A percentile compares a stretch with the other conserved stretches of the same genome.
These are phyloP conservation scores for Craniophora ligustri DNA, from an alignment of 2,888 invertebrate genomes.

Conservation along the genomic window DNA sequence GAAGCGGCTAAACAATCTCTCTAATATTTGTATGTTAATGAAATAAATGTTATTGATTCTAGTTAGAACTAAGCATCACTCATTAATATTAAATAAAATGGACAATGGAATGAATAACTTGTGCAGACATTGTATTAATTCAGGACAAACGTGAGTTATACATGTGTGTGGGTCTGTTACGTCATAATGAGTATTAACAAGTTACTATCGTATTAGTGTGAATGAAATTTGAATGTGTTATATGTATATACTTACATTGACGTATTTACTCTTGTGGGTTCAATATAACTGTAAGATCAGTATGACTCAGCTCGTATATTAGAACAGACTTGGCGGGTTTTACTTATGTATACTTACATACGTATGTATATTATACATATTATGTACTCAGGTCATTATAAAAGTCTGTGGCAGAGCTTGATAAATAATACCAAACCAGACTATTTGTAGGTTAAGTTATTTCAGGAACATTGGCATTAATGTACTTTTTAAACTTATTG, in stretches of 20 bases:
- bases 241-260: slow-evolving; percentile 16
- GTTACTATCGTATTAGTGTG: slow-evolving; percentile 20
- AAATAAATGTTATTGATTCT: too few relatives aligned
- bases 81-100: not conserved
- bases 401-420: too few relatives aligned
- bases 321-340: slow-evolving; percentile 7
- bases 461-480: too few relatives aligned
- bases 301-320: slow-evolving; percentile 13
- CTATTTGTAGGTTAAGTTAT: too few relatives aligned
- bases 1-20: too few relatives aligned
- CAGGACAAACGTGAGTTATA: not conserved
- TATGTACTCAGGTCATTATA: too few relatives aligned
- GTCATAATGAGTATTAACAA: not conserved
- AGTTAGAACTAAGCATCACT: too few relatives aligned
- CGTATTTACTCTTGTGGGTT: slow-evolving; percentile 23
- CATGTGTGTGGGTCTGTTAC: slow-evolving; percentile 11
- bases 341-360: too few relatives aligned
- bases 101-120: not conserved
- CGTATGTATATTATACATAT: too few relatives aligned
- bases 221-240: slow-evolving; percentile 23
- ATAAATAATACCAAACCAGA: too few relatives aligned
- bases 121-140: slow-evolving; percentile 25
- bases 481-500: too few relatives aligned
- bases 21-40: too few relatives aligned
- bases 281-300: slow-evolving; percentile 26